A percentile compares a stretch with the other conserved stretches of the same genome.
Conservation (phyloP, 2,113 vertebrate species). For the Mustelus asterias region DNA sequence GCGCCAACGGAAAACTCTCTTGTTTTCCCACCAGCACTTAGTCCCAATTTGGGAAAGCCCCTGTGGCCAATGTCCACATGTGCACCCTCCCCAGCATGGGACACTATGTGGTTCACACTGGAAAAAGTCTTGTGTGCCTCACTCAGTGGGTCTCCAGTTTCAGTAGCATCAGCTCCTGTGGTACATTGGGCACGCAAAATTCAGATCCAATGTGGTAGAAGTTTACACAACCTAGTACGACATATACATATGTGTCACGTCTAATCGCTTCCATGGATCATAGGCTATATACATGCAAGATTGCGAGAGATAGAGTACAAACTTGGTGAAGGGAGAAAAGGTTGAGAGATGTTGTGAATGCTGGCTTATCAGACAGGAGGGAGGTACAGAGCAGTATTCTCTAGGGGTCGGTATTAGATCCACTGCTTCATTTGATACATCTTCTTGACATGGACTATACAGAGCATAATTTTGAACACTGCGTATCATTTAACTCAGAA, state of each 20-base stretch:
- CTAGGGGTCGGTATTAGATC: background rate
- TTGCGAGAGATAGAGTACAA: background rate
- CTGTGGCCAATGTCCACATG: background rate
- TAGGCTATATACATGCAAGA: background rate
- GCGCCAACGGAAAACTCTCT: too few species aligned
- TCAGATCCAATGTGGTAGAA: background rate
- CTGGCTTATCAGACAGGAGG: background rate
- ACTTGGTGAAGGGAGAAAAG: background rate
- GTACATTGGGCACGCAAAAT: too few species aligned
- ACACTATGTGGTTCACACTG: background rate
- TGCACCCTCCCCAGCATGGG: background rate
- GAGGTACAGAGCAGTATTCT: background rate
- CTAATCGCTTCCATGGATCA: background rate
- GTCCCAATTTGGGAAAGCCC: too few species aligned
- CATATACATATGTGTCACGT: background rate
- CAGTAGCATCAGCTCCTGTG: background rate
- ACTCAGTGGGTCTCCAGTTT: background rate
- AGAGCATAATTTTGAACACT: background rate
- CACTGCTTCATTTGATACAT: background rate
- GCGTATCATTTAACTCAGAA: background rate
- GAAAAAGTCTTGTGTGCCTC: background rate
- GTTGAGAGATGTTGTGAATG: background rate
- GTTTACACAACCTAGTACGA: background rate
- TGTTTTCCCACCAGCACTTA: too few species aligned
- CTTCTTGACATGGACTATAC: too few species aligned